Conservation (phyloP, 2,888 invertebrate species). For the Trissolcus brochymenae region DNA sequence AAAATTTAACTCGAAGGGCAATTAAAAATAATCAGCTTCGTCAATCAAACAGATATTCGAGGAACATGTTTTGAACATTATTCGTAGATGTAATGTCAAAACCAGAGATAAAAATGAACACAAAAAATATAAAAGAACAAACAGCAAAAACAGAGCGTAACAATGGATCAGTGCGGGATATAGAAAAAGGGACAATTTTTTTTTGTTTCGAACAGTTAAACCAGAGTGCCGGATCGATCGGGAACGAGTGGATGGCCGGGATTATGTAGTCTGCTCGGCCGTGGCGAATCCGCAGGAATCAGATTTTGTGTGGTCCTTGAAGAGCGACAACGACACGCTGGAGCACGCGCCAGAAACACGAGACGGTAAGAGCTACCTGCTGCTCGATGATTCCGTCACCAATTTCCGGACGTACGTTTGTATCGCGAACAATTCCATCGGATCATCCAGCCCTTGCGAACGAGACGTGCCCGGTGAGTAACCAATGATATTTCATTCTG, state of each 20-base stretch:
- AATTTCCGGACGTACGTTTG: constrained; percentile 89
- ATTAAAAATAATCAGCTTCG: too few species aligned
- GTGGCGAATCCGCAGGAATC: constrained; percentile 87
- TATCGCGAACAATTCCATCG: constrained; percentile 89
- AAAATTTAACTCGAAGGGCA: too few species aligned
- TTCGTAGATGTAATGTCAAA: too few species aligned
- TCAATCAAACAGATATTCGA: too few species aligned
- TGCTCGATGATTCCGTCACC: constrained; percentile 80
- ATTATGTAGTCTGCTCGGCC: constrained; percentile 88
- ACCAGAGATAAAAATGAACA: background rate
- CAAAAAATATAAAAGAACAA: background rate
- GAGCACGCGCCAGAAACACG: constrained; percentile 80
- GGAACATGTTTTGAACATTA: too few species aligned
- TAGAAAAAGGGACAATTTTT: constrained; percentile 27
- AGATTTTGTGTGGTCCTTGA: constrained; percentile 89
- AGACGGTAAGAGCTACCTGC: constrained; percentile 80
- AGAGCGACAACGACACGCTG: constrained; percentile 88
- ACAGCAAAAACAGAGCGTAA: constrained; percentile 1
- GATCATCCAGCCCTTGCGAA: constrained; percentile 79
- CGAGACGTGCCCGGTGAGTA: constrained; percentile 78
- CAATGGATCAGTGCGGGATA: constrained; percentile 25
- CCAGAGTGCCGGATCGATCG: constrained; percentile 90
- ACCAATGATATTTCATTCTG: constrained; percentile 32
- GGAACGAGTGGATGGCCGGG: constrained; percentile 84
- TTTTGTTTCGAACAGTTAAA: constrained; percentile 83